phyloP scores from a whole-genome alignment of 2,113 vertebrate species.

The Vombatus ursinus region DNA sequence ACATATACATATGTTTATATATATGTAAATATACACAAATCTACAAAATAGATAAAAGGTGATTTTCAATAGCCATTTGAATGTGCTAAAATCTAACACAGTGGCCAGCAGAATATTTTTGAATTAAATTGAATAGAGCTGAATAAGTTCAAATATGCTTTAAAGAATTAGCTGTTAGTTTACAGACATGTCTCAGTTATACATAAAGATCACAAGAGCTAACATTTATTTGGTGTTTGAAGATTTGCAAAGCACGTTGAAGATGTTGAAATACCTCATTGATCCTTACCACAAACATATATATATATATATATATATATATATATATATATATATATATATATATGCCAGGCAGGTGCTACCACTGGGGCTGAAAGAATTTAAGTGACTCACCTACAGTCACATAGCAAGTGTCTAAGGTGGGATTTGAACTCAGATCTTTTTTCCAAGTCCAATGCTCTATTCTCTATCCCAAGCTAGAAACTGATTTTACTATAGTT shows the following conservation, averaged over 20 bases:
- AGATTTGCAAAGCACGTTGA: neutral
- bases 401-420: neutral
- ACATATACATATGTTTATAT: neutral
- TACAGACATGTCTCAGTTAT: neutral
- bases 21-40: neutral
- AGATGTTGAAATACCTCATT: neutral
- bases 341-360: neutral
- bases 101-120: neutral
- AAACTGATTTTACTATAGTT: neutral
- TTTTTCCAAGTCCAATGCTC: neutral
- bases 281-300: neutral
- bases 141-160: neutral
- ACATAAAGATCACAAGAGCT: neutral
- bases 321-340: no score
- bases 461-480: neutral
- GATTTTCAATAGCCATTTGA: neutral
- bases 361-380: neutral
- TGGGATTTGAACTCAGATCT: neutral
- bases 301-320: no score
- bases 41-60: neutral
- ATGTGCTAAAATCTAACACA: neutral
- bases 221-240: neutral
- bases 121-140: neutral
- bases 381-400: neutral
- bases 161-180: neutral